These are phyloP conservation scores for Sarotherodon lohbergeri DNA, from an alignment of 2,113 vertebrate genomes.

Conservation along the genomic window DNA sequence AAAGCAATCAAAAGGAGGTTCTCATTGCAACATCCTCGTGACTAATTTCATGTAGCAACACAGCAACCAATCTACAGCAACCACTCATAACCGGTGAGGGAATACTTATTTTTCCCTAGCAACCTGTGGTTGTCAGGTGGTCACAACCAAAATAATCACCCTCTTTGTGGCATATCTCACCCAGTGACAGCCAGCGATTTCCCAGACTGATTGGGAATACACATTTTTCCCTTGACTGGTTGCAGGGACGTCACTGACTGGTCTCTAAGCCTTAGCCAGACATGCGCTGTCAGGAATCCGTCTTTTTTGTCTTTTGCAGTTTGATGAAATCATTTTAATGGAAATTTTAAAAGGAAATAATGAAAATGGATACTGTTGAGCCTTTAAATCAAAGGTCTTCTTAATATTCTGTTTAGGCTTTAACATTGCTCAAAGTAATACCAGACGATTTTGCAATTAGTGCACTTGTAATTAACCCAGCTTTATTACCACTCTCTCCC, in stretches of 20 bases:
- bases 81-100: not conserved
- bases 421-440: not conserved
- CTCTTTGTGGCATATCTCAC: not conserved
- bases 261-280: not conserved
- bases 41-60: not conserved
- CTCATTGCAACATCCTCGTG: fast-evolving
- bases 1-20: not conserved
- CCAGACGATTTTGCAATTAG: not conserved
- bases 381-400: not conserved
- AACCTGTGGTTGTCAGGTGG: not conserved
- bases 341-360: not conserved
- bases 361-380: not conserved
- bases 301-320: not conserved
- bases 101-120: not conserved
- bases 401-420: not conserved
- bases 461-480: not conserved
- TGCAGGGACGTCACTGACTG: not conserved
- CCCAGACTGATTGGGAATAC: not conserved
- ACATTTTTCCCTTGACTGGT: not conserved
- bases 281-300: fast-evolving
- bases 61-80: not conserved
- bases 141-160: not conserved
- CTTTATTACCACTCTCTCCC: not conserved
- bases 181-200: not conserved
- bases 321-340: not conserved